These are phyloP conservation scores for Metridium senile DNA, from an alignment of 92 coral and sea anemone species.

Conservation along the genomic window DNA sequence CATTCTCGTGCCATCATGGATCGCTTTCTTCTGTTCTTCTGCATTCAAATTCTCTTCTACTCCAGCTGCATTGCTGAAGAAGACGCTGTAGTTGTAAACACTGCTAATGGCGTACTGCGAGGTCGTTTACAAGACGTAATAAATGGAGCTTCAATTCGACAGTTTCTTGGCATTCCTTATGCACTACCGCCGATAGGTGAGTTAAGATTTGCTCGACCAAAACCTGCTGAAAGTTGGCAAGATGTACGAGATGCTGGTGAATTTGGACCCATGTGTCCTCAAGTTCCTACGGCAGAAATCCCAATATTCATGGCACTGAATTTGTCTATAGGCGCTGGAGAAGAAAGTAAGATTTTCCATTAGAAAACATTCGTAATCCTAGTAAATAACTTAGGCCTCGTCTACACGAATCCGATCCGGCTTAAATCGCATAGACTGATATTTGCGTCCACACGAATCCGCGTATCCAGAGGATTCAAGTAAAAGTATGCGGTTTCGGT, in stretches of 20 bases:
- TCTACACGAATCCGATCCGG: no score
- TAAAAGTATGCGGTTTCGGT: no score
- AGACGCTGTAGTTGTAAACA: background rate
- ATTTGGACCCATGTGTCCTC: conserved; percentile 12
- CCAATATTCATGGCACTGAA: no score
- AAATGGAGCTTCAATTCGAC: background rate
- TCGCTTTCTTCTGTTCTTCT: background rate
- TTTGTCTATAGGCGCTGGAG: no score
- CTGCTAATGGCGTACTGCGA: background rate
- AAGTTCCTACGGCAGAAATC: no score
- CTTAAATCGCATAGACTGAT: no score
- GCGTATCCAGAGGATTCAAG: no score
- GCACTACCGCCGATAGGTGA: background rate
- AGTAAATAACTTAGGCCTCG: no score
- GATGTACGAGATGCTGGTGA: conserved; percentile 8
- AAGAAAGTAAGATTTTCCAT: no score
- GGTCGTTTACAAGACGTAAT: conserved; percentile 3
- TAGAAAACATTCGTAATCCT: no score
- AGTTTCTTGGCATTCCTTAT: conserved; percentile 11
- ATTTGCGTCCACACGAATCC: no score
- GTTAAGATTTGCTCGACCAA: conserved; percentile 8
- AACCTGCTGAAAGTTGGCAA: conserved; percentile 1
- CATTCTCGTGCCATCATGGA: background rate
- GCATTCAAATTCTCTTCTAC: background rate
- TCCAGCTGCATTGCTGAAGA: background rate